A percentile compares a stretch with the other conserved stretches of the same genome.
phyloP scores from a whole-genome alignment of 2,888 invertebrate species.

The Orchesella flavescens region DNA sequence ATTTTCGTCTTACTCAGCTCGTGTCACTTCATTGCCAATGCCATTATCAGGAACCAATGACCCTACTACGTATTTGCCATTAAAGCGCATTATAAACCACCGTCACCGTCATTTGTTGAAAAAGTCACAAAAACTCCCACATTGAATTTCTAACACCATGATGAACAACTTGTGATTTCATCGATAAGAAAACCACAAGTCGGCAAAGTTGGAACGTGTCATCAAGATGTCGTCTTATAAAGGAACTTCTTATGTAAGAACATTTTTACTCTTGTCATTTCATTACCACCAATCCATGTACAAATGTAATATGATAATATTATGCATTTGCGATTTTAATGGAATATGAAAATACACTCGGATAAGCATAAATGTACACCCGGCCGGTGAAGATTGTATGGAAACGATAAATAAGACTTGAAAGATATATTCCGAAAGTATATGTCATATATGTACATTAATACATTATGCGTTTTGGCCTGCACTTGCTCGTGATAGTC shows the following conservation, averaged over 20 bases:
- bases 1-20: no score
- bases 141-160: not conserved
- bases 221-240: constrained; percentile 68
- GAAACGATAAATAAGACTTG: no score
- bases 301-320: no score
- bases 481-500: not conserved
- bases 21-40: no score
- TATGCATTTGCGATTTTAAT: no score
- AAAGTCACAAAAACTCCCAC: not conserved
- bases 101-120: not conserved
- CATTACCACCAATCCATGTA: not conserved
- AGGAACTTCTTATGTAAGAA: constrained; percentile 69
- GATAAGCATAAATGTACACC: no score
- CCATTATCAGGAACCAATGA: not conserved
- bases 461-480: not conserved
- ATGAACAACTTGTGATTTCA: not conserved
- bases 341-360: no score
- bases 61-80: not conserved
- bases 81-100: not conserved
- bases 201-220: not conserved
- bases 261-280: not conserved
- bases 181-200: not conserved
- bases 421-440: no score
- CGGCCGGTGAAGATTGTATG: no score
- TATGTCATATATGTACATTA: no score